Percentiles rank a stretch among this genome's conserved stretches.
Evolutionary conservation across 2,888 invertebrate genomes (phyloP).

Genomic region (Diaperis boleti): DNA sequence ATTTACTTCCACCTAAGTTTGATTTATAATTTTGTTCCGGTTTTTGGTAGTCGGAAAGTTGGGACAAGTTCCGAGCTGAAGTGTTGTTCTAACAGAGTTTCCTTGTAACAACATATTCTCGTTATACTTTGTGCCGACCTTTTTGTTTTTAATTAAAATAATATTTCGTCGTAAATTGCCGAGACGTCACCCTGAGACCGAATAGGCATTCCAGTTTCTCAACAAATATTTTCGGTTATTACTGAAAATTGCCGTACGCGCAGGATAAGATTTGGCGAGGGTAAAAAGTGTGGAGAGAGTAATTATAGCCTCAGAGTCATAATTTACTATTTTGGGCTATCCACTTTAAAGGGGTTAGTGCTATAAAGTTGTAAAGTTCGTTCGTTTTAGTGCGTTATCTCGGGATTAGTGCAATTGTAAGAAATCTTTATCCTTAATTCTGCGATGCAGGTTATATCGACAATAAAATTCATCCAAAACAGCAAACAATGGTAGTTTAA

Average conservation of each 20-base stretch:
- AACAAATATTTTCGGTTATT: conserved; percentile 30
- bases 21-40: conserved; percentile 24
- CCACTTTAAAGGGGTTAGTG: conserved; percentile 29
- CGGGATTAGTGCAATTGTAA: conserved; percentile 35
- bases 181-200: conserved; percentile 23
- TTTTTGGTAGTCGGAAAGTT: conserved; percentile 15
- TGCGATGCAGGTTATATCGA: conserved; percentile 45
- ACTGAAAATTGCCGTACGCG: conserved; percentile 13
- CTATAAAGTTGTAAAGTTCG: conserved; percentile 27
- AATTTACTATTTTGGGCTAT: conserved; percentile 34
- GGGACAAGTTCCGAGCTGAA: conserved; percentile 16
- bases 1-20: conserved; percentile 15
- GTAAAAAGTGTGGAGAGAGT: conserved; percentile 23
- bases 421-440: conserved; percentile 45
- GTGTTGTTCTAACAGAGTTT: conserved; percentile 15
- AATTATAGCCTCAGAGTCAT: conserved; percentile 26
- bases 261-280: conserved; percentile 18
- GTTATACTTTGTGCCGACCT: conserved; percentile 21
- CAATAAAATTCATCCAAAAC: conserved; percentile 47
- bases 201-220: conserved; percentile 32
- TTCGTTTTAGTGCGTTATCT: conserved; percentile 34
- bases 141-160: conserved; percentile 40
- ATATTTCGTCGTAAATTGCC: conserved; percentile 35
- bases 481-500: conserved; percentile 45
- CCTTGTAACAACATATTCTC: conserved; percentile 26